phyloP scores from a whole-genome alignment of 2,113 vertebrate genomes.

The Hiodon tergisus region DNA sequence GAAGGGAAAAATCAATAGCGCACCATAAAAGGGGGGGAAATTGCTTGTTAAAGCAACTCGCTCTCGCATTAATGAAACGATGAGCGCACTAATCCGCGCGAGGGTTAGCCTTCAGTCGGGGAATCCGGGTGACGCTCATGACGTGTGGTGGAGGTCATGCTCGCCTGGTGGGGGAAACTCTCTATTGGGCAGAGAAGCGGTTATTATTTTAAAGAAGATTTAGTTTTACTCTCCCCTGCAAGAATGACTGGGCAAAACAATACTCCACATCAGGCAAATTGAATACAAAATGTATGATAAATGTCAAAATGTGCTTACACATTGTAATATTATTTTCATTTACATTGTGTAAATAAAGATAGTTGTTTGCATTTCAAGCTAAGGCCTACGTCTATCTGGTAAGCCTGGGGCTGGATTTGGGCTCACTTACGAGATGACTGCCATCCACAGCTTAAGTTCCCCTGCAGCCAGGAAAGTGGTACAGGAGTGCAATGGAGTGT shows the following conservation, averaged over 20 bases:
- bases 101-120: background rate
- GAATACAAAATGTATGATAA: background rate
- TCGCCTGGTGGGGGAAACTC: background rate
- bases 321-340: background rate
- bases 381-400: background rate
- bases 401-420: conserved; percentile 20
- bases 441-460: background rate
- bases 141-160: background rate
- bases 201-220: too few relatives aligned
- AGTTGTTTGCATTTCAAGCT: background rate
- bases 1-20: conserved; percentile 11
- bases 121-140: background rate
- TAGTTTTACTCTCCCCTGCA: too few relatives aligned
- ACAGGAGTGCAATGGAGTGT: background rate
- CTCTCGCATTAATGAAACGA: conserved; percentile 17
- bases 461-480: background rate
- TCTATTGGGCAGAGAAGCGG: background rate
- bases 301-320: background rate
- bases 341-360: too few relatives aligned
- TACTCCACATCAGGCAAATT: background rate
- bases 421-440: background rate
- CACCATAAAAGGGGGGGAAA: conserved; percentile 3
- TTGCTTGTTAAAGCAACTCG: conserved; percentile 2
- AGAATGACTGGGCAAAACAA: too few relatives aligned
- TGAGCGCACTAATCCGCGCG: conserved; percentile 2